A percentile compares a stretch with the other conserved stretches of the same genome.
phyloP scores from a whole-genome alignment of 2,888 invertebrate species.

The Conomelus anceps region DNA sequence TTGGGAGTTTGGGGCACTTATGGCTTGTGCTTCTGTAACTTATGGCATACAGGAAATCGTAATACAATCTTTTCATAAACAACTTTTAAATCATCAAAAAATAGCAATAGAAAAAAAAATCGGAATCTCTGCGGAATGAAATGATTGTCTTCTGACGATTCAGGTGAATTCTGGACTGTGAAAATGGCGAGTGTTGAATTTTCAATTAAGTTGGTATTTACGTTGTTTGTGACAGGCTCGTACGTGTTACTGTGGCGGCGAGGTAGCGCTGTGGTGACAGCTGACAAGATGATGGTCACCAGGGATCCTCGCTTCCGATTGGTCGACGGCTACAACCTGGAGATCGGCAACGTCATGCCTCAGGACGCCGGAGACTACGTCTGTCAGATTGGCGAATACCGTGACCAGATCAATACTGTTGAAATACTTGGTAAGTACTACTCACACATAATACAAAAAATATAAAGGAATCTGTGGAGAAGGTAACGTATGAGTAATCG shows the following conservation, averaged over 20 bases:
- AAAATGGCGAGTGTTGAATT: not conserved
- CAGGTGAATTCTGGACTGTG: no score
- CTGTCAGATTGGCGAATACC: slow-evolving; percentile 60
- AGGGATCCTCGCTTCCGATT: slow-evolving; percentile 59
- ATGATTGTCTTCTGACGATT: no score
- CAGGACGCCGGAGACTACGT: slow-evolving; percentile 66
- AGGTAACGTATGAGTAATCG: no score
- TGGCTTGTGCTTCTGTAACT: no score
- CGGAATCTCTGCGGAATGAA: no score
- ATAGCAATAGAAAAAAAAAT: no score
- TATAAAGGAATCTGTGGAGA: no score
- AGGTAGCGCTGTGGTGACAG: slow-evolving; percentile 62
- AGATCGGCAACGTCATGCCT: slow-evolving; percentile 61
- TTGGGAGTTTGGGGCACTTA: no score
- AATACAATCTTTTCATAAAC: no score
- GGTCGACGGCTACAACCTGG: slow-evolving; percentile 61
- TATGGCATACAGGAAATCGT: no score
- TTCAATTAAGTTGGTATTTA: not conserved
- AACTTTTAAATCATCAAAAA: no score
- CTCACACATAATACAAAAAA: not conserved
- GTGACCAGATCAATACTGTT: slow-evolving; percentile 66
- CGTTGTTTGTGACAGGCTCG: slow-evolving; percentile 47
- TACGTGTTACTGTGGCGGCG: slow-evolving; percentile 62
- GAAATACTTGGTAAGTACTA: slow-evolving; percentile 51
- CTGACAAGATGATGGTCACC: slow-evolving; percentile 63